Base-by-base conservation (phyloP, 2,797 vertebrate genomes). In the Rhodeus uyekii region DNA sequence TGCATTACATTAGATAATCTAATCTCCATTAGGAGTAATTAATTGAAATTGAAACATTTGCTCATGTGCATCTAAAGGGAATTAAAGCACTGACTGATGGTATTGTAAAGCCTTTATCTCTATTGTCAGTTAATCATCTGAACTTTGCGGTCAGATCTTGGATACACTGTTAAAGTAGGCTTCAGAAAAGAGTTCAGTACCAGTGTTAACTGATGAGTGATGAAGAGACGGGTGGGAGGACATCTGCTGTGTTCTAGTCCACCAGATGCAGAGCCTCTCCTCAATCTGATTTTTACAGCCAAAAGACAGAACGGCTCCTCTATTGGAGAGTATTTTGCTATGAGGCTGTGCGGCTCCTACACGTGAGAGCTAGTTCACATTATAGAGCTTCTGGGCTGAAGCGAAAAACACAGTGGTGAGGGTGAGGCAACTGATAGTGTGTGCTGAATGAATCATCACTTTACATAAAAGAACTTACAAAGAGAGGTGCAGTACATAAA, bases 141-240 rank as follows among this genome's bases (percentile, higher is more conserved):
- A 50, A 78, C 36, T 44, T 65, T 36, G 29, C 29, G 44, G 42
- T 64, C 19, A 1, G 10, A 77, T 58, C 71, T 67, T 82, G 85
- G 72, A 85, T 65, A 78, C 19, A 9, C 61, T 38, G 69, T 42
- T 34, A 48, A 67, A 72, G 18, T 61, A 48, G 42, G 38, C 46
- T 76, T 73, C 69, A 77, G 72, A 80, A 44, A 63, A 84, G 69
- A 78, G 82, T 77, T 85, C 72, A 74, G 78, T 60, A 69, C 71
- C 60, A n/a, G 61, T 64, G 81, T 85, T 77, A 73, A 64, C 64
- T 79, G 5, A 34, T 48, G 29, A 38, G 65, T 34, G 58, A 7
- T 53, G 74, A 78, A 42, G 29, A 50, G 76, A 65, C 1, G 44
- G 60, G 2, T 65, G 36, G 46, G 63, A 67, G 76, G 76, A 79